Evolutionary conservation across 2,888 invertebrate genomes (phyloP), one percentile per base, ranked within the genome.

Genomic region (Sarcophaga carnaria): DNA sequence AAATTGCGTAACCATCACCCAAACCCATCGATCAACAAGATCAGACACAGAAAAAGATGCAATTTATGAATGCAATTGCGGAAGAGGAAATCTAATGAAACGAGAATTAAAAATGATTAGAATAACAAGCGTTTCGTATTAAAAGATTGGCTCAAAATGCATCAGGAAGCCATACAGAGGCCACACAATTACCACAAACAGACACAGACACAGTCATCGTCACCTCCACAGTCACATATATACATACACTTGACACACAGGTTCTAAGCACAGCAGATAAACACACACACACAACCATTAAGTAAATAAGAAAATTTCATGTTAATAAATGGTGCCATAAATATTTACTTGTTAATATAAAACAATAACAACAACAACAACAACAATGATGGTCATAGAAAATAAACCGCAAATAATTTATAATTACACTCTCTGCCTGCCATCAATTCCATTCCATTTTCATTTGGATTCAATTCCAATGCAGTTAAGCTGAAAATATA

Each of bases 361-460:
- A 12, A 64, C 22, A 14, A 25, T 0, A 25, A 20, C 1, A 64
- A 22, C 12, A 25, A 27, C 25, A 14, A 27, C 14, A 25, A 64
- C 27, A 64, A 27, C 2, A 6, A 66, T 67, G 20, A 69, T 69
- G 67, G 47, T 45, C 17, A 17, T 69, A 49, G 8, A 47, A 49
- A 69, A 22, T 49, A 45, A 69, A 69, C 69, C 69, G 69, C 69
- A 69, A 69, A 69, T 69, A 69, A 49, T 22, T 69, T 69, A 49
- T 69, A 69, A 69, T 69, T 49, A 47, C 47, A 45, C 20, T 69
- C 5, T 47, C 69, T 11, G 47, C 62, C 10, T 20, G 22, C 62
- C 62, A 62, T 20, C 22, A 62, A 62, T 62, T 54, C 14, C 14
- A 49, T 49, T 12, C 54, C 54, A 54, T 54, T 54, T 54, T 12